Conservation (phyloP, 2,797 vertebrate genomes). For the Intellagama lesueurii region DNA sequence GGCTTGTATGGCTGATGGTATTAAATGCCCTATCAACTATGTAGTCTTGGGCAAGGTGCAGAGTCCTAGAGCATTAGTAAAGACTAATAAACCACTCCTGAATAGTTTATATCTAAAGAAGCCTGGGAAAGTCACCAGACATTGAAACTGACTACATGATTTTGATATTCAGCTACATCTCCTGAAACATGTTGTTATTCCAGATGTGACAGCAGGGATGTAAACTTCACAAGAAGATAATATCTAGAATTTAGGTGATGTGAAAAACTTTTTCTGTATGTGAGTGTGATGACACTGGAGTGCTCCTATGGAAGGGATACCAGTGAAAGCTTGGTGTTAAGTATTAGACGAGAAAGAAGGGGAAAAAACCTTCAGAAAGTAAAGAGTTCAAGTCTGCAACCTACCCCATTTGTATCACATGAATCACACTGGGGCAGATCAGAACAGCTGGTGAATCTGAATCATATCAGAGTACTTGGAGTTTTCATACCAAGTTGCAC, state of each 20-base stretch:
- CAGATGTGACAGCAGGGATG: background rate
- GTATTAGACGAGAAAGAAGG: background rate
- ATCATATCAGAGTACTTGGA: background rate
- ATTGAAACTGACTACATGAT: no score
- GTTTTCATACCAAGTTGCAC: background rate
- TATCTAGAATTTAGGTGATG: background rate
- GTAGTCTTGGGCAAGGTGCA: no score
- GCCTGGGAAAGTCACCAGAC: no score
- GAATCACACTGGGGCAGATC: background rate
- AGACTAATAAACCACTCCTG: background rate
- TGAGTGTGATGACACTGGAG: background rate
- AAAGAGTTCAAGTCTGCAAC: background rate
- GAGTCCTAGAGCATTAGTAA: no score
- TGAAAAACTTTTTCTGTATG: background rate
- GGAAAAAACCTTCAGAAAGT: no score
- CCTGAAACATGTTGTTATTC: background rate
- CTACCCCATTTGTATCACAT: background rate
- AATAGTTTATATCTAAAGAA: background rate
- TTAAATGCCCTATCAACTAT: no score
- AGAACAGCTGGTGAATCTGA: background rate
- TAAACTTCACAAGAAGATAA: background rate
- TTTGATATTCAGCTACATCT: background rate
- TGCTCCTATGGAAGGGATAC: background rate
- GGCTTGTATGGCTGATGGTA: no score
- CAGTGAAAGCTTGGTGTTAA: slow-evolving; percentile 1